These are phyloP conservation scores for Heteromurus nitidus DNA, from an alignment of 2,888 invertebrate species.

Conservation along the genomic window DNA sequence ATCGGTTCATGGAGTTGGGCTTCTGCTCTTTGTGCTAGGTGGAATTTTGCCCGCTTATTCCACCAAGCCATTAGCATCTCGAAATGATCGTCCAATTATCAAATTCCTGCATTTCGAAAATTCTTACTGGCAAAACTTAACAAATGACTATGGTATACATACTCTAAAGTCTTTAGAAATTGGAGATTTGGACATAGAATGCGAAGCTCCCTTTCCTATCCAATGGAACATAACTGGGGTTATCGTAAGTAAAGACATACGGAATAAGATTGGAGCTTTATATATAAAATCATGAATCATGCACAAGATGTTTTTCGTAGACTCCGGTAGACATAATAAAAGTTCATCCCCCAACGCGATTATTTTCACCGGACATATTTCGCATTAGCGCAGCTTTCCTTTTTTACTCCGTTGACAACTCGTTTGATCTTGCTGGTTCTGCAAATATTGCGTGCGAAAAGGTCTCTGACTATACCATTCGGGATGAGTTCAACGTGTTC, in stretches of 20 bases:
- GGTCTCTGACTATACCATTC: not conserved
- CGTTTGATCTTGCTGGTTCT: not conserved
- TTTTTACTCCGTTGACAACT: constrained; percentile 1
- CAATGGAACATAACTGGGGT: constrained; percentile 49
- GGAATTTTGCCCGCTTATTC: too few species aligned
- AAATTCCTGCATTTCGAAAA: too few species aligned
- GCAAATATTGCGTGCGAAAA: constrained; percentile 19
- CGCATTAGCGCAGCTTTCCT: not conserved
- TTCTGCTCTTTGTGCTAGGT: too few species aligned
- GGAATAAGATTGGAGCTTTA: too few species aligned
- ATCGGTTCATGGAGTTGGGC: too few species aligned
- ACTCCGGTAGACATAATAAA: constrained; percentile 40
- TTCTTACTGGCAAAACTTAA: too few species aligned
- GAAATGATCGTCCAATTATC: too few species aligned
- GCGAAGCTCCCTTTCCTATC: constrained; percentile 44
- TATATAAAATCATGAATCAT: constrained; percentile 13
- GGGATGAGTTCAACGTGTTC: not conserved
- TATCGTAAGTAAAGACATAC: constrained; percentile 33
- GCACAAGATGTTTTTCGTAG: too few species aligned
- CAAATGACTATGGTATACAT: too few species aligned
- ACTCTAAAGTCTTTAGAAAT: too few species aligned
- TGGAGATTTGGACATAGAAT: not conserved
- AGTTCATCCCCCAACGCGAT: constrained; percentile 23
- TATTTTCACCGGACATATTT: not conserved
- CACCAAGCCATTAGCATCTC: too few species aligned